Base-by-base conservation (phyloP, 2,888 invertebrate genomes). In the Cataglyphis altisquamis region DNA sequence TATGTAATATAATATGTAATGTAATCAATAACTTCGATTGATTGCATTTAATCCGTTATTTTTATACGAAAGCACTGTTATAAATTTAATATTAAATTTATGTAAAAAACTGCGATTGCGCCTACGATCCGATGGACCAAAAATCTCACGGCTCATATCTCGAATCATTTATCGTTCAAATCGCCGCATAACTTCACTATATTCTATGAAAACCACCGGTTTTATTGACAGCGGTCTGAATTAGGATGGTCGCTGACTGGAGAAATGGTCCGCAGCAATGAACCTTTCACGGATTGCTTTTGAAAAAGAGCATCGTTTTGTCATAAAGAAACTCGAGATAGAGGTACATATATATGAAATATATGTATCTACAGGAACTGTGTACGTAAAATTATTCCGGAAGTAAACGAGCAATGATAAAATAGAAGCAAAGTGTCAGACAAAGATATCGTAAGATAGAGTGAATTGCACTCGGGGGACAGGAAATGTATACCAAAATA, bases 151-250 rank as follows among this genome's bases (percentile, higher is more conserved):
- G 41, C 63, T 67, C 21, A 83, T 89, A 85, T 85, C 70, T 18
- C 32, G 55, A 81, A 70, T 89, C 86, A 75, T 86, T 86, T 84
- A 85, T 87, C 86, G 66, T 66, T 21, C 68, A 82, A 88, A 87
- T 84, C 84, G 84, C 64, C 84, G 81, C 81, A 78, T 85, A 87
- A 89, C 82, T 88, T 88, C 74, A 60, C 80, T 52, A 57, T 78
- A 70, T 84, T 86, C 74, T 77, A 82, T 63, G 63, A 75, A 78
- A 86, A 77, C 75, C 73, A 81, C 64, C 78, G 64, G 64, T 88
- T 88, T 87, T 89, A 89, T 89, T 88, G 86, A 84, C 81, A 87
- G 78, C 84, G 84, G 77, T 84, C 83, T 85, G 84, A 87, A 84
- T 87, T 82, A 84, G 81, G 75, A 29, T 63, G 60, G 70, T 45